Evolutionary conservation across 2,797 vertebrate species (phyloP).

Genomic region (Poeciliopsis presidionis): DNA sequence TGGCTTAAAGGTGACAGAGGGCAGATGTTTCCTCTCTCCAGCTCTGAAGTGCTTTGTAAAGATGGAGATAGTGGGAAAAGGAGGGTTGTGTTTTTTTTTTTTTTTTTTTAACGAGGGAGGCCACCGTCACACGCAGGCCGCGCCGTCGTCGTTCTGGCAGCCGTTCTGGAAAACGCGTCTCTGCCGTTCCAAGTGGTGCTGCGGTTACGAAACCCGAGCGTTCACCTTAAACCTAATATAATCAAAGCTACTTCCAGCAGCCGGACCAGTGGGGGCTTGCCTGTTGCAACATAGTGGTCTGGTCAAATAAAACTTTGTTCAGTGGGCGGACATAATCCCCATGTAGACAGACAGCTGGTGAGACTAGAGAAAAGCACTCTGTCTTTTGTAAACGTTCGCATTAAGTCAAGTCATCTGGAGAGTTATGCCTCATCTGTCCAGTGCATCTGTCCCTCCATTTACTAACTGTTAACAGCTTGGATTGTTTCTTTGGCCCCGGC

Average conservation of each 20-base stretch:
- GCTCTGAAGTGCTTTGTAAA: conserved; percentile 62
- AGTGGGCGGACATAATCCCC: conserved; percentile 27
- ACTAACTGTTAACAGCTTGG: conserved; percentile 18
- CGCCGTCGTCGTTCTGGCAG: conserved; percentile 28
- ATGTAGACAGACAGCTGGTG: conserved; percentile 22
- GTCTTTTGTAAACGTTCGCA: conserved; percentile 11
- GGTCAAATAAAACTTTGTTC: conserved; percentile 49
- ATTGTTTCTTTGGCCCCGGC: conserved; percentile 7
- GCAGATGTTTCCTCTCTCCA: conserved; percentile 73
- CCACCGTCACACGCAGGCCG: conserved; percentile 25
- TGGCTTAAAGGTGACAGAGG: conserved; percentile 51
- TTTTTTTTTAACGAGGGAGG: conserved; percentile 39
- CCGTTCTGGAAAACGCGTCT: conserved; percentile 44
- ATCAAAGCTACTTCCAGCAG: conserved; percentile 4
- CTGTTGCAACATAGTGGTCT: conserved; percentile 36
- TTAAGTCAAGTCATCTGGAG: background rate
- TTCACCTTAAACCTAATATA: conserved; percentile 39
- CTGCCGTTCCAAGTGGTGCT: conserved; percentile 8
- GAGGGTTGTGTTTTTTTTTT: conserved; percentile 2
- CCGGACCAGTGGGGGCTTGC: background rate
- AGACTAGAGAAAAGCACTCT: conserved; percentile 6
- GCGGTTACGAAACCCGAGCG: conserved; percentile 35
- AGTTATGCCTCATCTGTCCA: conserved; percentile 31
- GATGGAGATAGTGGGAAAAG: conserved; percentile 34
- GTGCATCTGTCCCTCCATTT: conserved; percentile 34